These are phyloP conservation scores for Bungarus multicinctus DNA, from an alignment of 2,113 vertebrate species.

Conservation along the genomic window DNA sequence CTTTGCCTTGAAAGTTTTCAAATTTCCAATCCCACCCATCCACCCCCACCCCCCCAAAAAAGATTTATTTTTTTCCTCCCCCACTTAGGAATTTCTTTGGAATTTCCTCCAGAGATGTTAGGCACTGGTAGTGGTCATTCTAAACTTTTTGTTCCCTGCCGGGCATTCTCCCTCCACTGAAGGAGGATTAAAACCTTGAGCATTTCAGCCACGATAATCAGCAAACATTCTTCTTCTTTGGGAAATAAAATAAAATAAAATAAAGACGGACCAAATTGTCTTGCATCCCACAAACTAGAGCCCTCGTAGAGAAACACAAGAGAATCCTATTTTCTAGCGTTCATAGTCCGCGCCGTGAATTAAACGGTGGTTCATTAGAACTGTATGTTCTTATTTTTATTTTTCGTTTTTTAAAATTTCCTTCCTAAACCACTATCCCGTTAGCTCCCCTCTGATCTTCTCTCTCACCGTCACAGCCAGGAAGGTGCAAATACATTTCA, in stretches of 20 bases:
- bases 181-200: neutral
- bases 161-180: neutral
- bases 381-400: neutral
- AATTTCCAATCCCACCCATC: neutral
- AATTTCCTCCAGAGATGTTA: neutral
- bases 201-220: neutral
- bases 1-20: neutral
- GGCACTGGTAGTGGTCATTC: neutral
- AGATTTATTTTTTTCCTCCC: neutral
- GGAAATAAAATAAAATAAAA: neutral
- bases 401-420: neutral
- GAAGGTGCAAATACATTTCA: neutral
- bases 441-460: neutral
- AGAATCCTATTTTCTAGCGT: neutral
- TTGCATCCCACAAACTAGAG: neutral
- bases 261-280: neutral
- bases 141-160: neutral
- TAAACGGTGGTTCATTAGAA: neutral
- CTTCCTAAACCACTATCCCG: neutral
- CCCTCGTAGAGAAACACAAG: neutral
- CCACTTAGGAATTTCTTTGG: neutral
- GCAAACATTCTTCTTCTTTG: neutral
- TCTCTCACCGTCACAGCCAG: neutral
- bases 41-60: rapidly evolving
- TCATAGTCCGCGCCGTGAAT: neutral